Evolutionary conservation across 2,888 invertebrate genomes (phyloP), one percentile per base, ranked within the genome.

Genomic region (Maniola hyperantus): DNA sequence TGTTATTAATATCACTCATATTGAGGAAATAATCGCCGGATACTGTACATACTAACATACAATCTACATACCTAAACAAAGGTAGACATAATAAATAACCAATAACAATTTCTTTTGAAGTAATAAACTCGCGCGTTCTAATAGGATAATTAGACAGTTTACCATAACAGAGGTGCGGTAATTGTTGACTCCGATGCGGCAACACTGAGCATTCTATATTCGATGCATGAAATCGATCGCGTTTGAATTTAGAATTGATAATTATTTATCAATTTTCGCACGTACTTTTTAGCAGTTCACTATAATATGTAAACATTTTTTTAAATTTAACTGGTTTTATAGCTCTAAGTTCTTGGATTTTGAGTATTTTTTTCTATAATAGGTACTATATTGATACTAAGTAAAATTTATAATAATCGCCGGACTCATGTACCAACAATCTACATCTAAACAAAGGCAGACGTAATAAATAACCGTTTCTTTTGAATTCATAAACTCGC

Each of bases 91-190:
- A 62, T 62, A 62, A 62, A 62, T 62, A 51, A 53, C 48, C 48
- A 50, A 62, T 62, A 51, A 53, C 48, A 34, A 50, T 36, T 62
- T 61, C 51, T 11, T 42, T 20, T 26, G 39, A 44, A 42, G 10
- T 53, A 26, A 62, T 53, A 62, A 62, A 53, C 51, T 42, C 57
- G 18, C 42, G 26, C 51, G 26, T 33, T 13, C 61, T 73, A 74
- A 76, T 76, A 72, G 70, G 73, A 75, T 75, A 75, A 76, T 76
- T 74, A 69, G 68, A 65, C 72, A 69, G 74, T 62, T 74, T 72
- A 69, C 73, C 72, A 71, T 68, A 70, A 73, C 67, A 68, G 70
- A 71, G 54, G 70, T 67, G 63, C 55, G 66, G 67, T 72, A 72
- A 74, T 73, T 73, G 72, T 70, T 68, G 51, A 26, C 53, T 42